These are phyloP conservation scores for Arothron firmamentum DNA, from an alignment of 2,113 vertebrate genomes.

Conservation along the genomic window DNA sequence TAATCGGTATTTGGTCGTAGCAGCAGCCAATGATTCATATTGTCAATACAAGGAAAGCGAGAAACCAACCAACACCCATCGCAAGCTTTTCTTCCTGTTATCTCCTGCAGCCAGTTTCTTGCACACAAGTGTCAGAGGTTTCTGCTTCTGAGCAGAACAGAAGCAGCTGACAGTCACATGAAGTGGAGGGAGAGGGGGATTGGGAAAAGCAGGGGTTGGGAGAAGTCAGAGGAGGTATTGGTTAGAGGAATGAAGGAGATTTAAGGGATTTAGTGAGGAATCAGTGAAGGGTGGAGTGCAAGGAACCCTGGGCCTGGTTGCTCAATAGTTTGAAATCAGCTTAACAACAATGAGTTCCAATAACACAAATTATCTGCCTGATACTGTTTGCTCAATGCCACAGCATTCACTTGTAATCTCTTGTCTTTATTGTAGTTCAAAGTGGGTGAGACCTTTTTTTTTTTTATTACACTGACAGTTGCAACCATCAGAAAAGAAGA, in stretches of 20 bases:
- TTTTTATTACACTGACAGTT: too few relatives aligned
- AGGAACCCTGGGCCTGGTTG: conserved; percentile 41
- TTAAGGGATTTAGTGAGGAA: conserved; percentile 54
- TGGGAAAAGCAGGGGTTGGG: conserved; percentile 20
- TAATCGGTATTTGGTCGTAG: not conserved
- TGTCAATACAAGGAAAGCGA: not conserved
- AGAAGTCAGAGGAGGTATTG: conserved; percentile 5
- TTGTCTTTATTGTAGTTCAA: not conserved
- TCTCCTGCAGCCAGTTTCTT: conserved; percentile 32
- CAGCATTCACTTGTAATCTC: not conserved
- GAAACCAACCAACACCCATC: conserved; percentile 13
- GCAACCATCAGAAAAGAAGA: not conserved
- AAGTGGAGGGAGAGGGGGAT: conserved; percentile 37
- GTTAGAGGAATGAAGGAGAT: conserved; percentile 53
- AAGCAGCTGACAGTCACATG: conserved; percentile 82
- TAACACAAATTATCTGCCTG: too few relatives aligned
- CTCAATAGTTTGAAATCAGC: conserved; percentile 14
- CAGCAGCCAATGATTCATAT: not conserved
- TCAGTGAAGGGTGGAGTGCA: conserved; percentile 26
- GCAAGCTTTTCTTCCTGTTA: conserved; percentile 27
- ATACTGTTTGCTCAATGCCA: too few relatives aligned
- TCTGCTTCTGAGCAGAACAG: conserved; percentile 31
- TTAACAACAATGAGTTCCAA: too few relatives aligned
- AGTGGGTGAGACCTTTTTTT: not conserved
- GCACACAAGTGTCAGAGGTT: conserved; percentile 37